These are phyloP conservation scores for Baronia brevicornis DNA, from an alignment of 2,888 invertebrate genomes.

Conservation along the genomic window DNA sequence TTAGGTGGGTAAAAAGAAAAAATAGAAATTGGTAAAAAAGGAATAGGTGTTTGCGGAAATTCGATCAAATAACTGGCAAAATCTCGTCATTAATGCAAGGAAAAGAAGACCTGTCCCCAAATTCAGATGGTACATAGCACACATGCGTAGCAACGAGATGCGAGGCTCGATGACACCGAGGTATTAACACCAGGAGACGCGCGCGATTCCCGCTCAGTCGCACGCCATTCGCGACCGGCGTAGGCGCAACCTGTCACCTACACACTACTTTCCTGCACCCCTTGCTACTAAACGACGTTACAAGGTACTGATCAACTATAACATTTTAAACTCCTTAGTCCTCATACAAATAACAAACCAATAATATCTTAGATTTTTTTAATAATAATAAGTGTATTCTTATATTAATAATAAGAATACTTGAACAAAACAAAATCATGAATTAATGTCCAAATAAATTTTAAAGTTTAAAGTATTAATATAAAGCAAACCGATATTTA, in stretches of 20 bases:
- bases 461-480: too few species aligned
- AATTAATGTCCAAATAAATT: too few species aligned
- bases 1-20: too few species aligned
- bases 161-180: constrained; percentile 52
- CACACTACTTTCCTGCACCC: too few species aligned
- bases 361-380: too few species aligned
- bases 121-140: constrained; percentile 27
- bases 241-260: constrained; percentile 32
- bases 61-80: constrained; percentile 9
- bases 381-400: too few species aligned
- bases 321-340: constrained; percentile 3
- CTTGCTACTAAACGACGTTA: constrained; percentile 1
- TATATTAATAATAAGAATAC: too few species aligned
- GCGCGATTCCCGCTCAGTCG: constrained; percentile 58
- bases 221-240: constrained; percentile 44
- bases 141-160: constrained; percentile 51
- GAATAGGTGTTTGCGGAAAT: constrained; percentile 6
- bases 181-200: constrained; percentile 64
- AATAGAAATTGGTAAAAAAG: constrained; percentile 6
- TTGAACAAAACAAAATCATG: too few species aligned
- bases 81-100: constrained; percentile 8
- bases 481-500: too few species aligned
- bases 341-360: too few species aligned
- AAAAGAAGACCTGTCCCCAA: constrained; percentile 31
- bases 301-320: background rate